Evolutionary conservation across 2,888 invertebrate species (phyloP).

Genomic region (Lysandra bellargus): DNA sequence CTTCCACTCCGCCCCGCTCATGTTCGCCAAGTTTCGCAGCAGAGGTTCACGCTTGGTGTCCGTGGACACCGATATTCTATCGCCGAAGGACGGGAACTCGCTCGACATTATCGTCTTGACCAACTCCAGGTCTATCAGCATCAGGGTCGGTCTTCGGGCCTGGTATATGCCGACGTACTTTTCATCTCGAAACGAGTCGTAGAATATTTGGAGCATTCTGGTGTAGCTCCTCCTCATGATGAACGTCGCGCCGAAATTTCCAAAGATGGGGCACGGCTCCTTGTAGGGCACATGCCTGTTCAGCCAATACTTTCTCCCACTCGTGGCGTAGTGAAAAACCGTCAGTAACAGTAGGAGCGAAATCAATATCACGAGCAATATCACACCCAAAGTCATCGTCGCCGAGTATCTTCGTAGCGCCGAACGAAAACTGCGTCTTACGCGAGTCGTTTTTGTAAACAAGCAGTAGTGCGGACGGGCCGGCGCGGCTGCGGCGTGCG

Average conservation of each 20-base stretch:
- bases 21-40: slow-evolving; percentile 69
- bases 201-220: slow-evolving; percentile 64
- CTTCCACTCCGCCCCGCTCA: slow-evolving; percentile 75
- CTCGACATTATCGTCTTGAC: slow-evolving; percentile 64
- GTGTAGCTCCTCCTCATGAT: slow-evolving; percentile 67
- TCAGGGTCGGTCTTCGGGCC: slow-evolving; percentile 69
- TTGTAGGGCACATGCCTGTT: slow-evolving; percentile 66
- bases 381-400: slow-evolving; percentile 50
- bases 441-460: slow-evolving; percentile 53
- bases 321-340: slow-evolving; percentile 63
- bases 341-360: slow-evolving; percentile 55
- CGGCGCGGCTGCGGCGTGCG: slow-evolving; percentile 44
- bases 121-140: slow-evolving; percentile 66
- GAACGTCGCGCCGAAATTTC: slow-evolving; percentile 73
- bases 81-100: slow-evolving; percentile 65
- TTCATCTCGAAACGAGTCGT: slow-evolving; percentile 58
- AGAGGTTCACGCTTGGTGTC: slow-evolving; percentile 71
- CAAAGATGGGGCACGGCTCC: slow-evolving; percentile 74
- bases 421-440: slow-evolving; percentile 26
- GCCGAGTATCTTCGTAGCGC: slow-evolving; percentile 34
- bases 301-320: slow-evolving; percentile 71
- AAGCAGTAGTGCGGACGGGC: slow-evolving; percentile 52
- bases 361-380: slow-evolving; percentile 55
- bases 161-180: slow-evolving; percentile 72
- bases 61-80: slow-evolving; percentile 66